Evolutionary conservation across 2,888 invertebrate species (phyloP).

Genomic region (Drosophila fungiperda): DNA sequence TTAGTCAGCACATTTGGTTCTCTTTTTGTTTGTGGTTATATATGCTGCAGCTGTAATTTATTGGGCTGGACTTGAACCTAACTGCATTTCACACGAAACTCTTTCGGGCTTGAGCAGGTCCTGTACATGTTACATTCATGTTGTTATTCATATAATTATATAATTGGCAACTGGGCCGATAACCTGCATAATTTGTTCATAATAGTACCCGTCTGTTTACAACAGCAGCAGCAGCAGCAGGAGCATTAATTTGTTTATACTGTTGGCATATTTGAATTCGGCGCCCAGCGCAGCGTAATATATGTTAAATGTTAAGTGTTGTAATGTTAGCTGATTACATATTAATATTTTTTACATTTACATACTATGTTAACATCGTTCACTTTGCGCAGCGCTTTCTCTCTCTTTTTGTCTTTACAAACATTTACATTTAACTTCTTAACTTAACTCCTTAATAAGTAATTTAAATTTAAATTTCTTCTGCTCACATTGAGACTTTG

Average conservation of each 20-base stretch:
- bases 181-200: background rate
- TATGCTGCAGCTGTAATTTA: slow-evolving; percentile 38
- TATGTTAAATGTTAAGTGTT: background rate
- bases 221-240: background rate
- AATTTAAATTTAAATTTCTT: background rate
- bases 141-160: background rate
- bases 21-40: slow-evolving; percentile 48
- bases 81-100: slow-evolving; percentile 6
- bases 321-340: background rate
- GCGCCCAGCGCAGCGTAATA: background rate
- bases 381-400: background rate
- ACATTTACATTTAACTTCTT: background rate
- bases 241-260: background rate
- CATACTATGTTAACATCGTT: background rate
- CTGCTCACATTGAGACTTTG: background rate
- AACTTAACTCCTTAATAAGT: background rate
- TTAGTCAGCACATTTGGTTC: slow-evolving; percentile 23
- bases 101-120: slow-evolving; percentile 10
- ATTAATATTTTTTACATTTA: background rate
- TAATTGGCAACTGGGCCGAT: background rate
- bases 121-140: background rate
- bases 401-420: background rate
- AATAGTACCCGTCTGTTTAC: background rate
- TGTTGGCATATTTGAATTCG: background rate
- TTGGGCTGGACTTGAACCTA: slow-evolving; percentile 26